A percentile compares a stretch with the other conserved stretches of the same genome.
phyloP scores from a whole-genome alignment of 1,140 invertebrate genomes.

The Cyclargus thomasi region DNA sequence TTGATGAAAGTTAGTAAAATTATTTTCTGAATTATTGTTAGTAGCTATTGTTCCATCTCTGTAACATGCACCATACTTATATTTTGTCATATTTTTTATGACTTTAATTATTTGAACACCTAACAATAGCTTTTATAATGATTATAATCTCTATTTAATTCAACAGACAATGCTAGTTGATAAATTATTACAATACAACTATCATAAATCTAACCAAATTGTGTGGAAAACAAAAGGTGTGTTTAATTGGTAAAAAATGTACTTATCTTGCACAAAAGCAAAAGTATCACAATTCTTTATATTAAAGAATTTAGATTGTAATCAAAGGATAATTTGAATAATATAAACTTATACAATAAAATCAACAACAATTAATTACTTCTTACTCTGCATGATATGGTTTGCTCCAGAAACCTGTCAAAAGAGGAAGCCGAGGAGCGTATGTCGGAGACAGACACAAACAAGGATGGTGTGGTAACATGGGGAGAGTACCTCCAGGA shows the following conservation, averaged over 20 bases:
- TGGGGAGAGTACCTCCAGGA: constrained; percentile 91
- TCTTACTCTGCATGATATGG: not conserved
- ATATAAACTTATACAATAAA: no score
- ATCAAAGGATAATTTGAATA: no score
- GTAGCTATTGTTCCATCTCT: no score
- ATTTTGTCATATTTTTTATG: no score
- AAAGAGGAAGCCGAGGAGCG: constrained; percentile 92
- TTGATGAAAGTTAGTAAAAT: no score
- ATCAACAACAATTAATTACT: no score
- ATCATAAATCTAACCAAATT: not conserved
- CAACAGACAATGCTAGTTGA: not conserved
- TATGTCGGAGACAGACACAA: constrained; percentile 89
- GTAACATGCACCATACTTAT: no score
- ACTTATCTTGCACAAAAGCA: no score
- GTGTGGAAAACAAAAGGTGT: not conserved
- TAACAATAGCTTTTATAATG: not conserved
- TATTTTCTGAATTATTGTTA: no score
- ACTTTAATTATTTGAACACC: not conserved
- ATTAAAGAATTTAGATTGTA: no score
- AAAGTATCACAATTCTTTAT: no score
- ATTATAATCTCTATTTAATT: not conserved
- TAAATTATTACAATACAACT: not conserved
- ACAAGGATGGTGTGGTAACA: constrained; percentile 87
- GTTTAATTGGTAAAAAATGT: no score
- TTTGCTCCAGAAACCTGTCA: constrained; percentile 82